Evolutionary conservation across 1,140 invertebrate genomes (phyloP).

Genomic region (Nilaparvata lugens): DNA sequence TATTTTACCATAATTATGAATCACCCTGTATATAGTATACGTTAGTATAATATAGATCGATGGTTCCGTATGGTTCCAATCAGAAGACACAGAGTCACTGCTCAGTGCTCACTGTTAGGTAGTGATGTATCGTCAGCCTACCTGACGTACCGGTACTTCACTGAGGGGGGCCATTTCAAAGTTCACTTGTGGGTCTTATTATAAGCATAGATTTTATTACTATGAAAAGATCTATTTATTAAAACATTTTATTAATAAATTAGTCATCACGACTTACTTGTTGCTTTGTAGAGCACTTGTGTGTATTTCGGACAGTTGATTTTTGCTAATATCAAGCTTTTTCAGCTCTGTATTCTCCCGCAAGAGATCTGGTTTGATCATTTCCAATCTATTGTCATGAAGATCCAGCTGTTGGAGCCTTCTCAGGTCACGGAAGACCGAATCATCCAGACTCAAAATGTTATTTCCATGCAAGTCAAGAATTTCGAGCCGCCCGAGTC

Average conservation of each 20-base stretch:
- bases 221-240: constrained; percentile 5
- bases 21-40: no score
- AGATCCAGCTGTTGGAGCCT: constrained; percentile 54
- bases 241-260: neutral
- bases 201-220: no score
- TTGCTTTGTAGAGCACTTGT: constrained; percentile 52
- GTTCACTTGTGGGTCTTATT: no score
- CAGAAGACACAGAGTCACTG: no score
- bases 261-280: constrained; percentile 30
- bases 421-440: constrained; percentile 51
- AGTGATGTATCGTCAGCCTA: no score
- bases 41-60: no score
- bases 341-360: constrained; percentile 52
- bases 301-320: constrained; percentile 59
- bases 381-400: constrained; percentile 63
- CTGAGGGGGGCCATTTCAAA: no score
- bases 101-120: no score
- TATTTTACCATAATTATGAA: no score
- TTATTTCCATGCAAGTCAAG: constrained; percentile 70
- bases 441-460: constrained; percentile 52
- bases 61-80: no score
- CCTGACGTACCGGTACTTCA: no score
- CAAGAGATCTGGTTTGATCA: constrained; percentile 55
- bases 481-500: constrained; percentile 58
- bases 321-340: constrained; percentile 63